Evolutionary conservation across 2,797 vertebrate species (phyloP), one percentile per base, ranked within the genome.

Genomic region (Darevskia mixta): DNA sequence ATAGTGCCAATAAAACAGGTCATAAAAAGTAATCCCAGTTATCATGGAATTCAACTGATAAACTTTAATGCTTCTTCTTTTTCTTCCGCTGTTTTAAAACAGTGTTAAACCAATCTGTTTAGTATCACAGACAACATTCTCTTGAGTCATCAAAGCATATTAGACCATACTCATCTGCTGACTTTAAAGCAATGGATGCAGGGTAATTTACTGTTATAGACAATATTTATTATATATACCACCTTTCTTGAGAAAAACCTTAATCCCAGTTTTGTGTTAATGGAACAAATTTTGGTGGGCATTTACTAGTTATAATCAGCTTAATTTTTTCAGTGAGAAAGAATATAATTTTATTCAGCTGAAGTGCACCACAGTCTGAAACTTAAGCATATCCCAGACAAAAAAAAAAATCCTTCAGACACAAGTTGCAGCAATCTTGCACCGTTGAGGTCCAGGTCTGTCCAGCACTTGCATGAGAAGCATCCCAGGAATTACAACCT

Each of bases 61-160:
- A 95, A 94, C 89, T 79, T 89, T 92, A 93, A 91, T 94, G 89
- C 92, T 92, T 76, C 86, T 91, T 94, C 94, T 71, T 67, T 76
- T 67, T 67, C 41, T 67, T 86, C 67, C 29, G 41, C 80, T 94
- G 88, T 91, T 92, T 90, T 92, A 91, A 81, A 89, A 88, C 86
- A 89, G 72, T 87, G 72, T 85, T 83, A 85, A 64, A 32, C 87
- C 43, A 20, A 87, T 84, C 64, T 90, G 87, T 88, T 91, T 89
- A 84, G 91, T 80, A 64, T 90, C 43, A 2, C 86, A 87, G 84
- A 78, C 80, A 77, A 77, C 43, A 71, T 88, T 91, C 61, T 93
- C 88, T 92, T 82, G 49, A 0, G 75, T 83, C 76, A 66, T 90
- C 90, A 93, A 92, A 95, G 83, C 41, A 83, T 10, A 3, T 78